Conservation (phyloP, 1,140 invertebrate species). For the Drosophila micromelanica region DNA sequence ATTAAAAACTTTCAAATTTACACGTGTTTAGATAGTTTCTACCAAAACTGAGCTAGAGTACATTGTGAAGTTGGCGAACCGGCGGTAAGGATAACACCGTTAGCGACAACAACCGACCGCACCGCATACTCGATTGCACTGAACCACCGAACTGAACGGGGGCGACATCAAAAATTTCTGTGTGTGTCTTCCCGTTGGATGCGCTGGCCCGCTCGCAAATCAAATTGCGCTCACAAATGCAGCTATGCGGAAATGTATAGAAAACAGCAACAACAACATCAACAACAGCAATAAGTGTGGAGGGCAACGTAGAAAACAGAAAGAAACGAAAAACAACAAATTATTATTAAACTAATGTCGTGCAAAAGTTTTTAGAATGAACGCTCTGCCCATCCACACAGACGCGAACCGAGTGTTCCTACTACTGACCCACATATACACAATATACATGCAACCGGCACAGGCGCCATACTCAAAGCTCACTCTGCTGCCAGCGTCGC, state of each 20-base stretch:
- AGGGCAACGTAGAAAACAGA: not conserved
- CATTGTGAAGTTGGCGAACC: slow-evolving; percentile 10
- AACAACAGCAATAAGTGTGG: not conserved
- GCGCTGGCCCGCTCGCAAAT: slow-evolving; percentile 17
- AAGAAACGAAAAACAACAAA: slow-evolving; percentile 14
- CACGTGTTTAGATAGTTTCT: not conserved
- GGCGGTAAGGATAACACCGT: slow-evolving; percentile 22
- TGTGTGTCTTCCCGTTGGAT: slow-evolving; percentile 49
- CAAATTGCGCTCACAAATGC: slow-evolving; percentile 25
- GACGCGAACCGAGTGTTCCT: slow-evolving; percentile 62
- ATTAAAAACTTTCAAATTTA: not conserved
- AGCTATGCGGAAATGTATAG: slow-evolving; percentile 48
- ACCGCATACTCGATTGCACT: slow-evolving; percentile 50
- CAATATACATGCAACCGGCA: slow-evolving; percentile 40
- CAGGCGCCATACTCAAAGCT: slow-evolving; percentile 38
- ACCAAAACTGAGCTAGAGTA: not conserved
- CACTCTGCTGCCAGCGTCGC: not conserved
- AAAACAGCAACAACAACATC: not conserved
- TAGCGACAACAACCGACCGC: slow-evolving; percentile 43
- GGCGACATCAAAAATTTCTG: slow-evolving; percentile 11
- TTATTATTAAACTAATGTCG: slow-evolving; percentile 43
- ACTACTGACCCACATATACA: slow-evolving; percentile 79
- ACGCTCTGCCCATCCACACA: slow-evolving; percentile 66
- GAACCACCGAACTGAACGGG: slow-evolving; percentile 33
- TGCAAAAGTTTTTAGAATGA: slow-evolving; percentile 48